Evolutionary conservation across 2,113 vertebrate species (phyloP).

Genomic region (Meles meles): DNA sequence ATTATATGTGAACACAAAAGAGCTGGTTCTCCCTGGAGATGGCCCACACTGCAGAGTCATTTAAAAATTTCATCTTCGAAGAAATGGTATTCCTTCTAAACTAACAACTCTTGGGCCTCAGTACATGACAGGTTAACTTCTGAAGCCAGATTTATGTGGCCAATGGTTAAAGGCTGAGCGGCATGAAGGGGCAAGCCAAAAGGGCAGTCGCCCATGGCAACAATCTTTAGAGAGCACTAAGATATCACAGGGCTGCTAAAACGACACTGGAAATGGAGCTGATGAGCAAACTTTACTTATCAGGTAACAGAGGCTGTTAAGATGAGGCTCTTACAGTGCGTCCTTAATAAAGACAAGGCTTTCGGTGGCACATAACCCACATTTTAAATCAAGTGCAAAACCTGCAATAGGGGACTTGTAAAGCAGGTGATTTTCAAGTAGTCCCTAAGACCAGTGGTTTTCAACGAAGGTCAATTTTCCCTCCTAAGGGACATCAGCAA

Average conservation of each 20-base stretch:
- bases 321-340: neutral
- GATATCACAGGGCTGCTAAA: neutral
- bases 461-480: neutral
- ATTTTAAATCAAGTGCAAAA: neutral
- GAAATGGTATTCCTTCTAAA: neutral
- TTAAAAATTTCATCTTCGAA: neutral
- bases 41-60: neutral
- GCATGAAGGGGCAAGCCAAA: neutral
- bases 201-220: neutral
- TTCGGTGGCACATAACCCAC: neutral
- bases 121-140: neutral
- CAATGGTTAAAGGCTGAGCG: neutral
- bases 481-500: neutral
- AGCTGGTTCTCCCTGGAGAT: neutral
- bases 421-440: neutral
- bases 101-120: neutral
- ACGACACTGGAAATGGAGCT: neutral
- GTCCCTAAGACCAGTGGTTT: neutral
- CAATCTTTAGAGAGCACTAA: neutral
- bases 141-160: neutral
- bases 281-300: neutral
- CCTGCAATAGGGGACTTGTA: accelerated
- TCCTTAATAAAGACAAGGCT: neutral
- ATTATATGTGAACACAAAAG: neutral
- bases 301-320: neutral